phyloP scores from a whole-genome alignment of 2,113 vertebrate species.

The Centropus bengalensis region DNA sequence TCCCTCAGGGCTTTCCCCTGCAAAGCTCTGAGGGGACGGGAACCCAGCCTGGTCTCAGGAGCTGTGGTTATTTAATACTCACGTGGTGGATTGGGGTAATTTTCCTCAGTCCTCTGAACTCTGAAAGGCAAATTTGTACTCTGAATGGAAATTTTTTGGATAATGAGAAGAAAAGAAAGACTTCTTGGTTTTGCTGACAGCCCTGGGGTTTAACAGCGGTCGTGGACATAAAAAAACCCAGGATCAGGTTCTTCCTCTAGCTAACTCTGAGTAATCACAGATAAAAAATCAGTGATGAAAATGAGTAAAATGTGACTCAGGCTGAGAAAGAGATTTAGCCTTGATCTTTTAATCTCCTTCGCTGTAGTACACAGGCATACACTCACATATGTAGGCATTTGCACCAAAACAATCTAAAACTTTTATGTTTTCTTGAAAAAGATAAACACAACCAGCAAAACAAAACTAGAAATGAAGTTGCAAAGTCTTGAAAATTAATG shows the following conservation, averaged over 20 bases:
- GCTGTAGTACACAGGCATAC: not conserved
- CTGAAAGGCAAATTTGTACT: not conserved
- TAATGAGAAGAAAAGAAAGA: not conserved
- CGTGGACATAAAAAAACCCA: not conserved
- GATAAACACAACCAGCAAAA: not conserved
- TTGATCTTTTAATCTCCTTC: not conserved
- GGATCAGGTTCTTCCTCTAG: not conserved
- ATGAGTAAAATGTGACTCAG: not conserved
- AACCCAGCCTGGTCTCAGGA: accelerated
- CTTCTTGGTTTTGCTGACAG: not conserved
- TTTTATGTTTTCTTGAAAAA: not conserved
- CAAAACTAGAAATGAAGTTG: not conserved
- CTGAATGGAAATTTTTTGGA: not conserved
- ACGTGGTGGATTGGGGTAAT: accelerated
- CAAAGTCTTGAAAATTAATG: not conserved
- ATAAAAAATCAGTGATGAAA: not conserved
- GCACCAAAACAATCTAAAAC: not conserved
- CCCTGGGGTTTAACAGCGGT: not conserved
- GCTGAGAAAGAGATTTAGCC: not conserved
- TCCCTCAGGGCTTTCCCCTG: not conserved
- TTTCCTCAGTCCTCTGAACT: not conserved
- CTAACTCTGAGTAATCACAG: not conserved
- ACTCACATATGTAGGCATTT: not conserved
- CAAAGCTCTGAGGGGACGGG: not conserved
- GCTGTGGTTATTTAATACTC: not conserved